A percentile compares a stretch with the other conserved stretches of the same genome.
Evolutionary conservation across 2,888 invertebrate species (phyloP).

Genomic region (Entomobrya multifasciata): DNA sequence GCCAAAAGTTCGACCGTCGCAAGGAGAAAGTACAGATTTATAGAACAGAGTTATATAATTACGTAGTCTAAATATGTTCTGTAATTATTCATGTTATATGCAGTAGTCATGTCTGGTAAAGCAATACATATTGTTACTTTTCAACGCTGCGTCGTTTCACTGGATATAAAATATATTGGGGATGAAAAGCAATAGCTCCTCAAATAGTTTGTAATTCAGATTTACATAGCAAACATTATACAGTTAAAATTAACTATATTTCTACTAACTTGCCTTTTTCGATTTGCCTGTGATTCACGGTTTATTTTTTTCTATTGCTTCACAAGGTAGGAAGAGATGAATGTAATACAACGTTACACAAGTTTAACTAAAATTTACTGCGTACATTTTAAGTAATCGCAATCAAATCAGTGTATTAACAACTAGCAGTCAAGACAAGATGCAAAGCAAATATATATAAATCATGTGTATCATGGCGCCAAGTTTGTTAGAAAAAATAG

Average conservation of each 20-base stretch:
- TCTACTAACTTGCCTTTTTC: slow-evolving; percentile 58
- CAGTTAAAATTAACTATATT: slow-evolving; percentile 4
- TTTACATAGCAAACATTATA: too few relatives aligned
- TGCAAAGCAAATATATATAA: not conserved
- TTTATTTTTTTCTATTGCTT: slow-evolving; percentile 8
- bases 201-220: too few relatives aligned
- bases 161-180: too few relatives aligned
- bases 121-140: not conserved
- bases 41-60: slow-evolving; percentile 42
- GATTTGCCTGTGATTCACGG: slow-evolving; percentile 65
- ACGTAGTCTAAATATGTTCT: not conserved
- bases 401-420: not conserved
- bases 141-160: too few relatives aligned
- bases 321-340: not conserved
- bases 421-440: slow-evolving; percentile 1
- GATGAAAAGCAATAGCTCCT: too few relatives aligned
- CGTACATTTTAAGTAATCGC: not conserved
- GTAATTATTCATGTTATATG: not conserved
- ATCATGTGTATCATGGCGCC: too few relatives aligned
- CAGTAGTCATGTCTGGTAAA: not conserved
- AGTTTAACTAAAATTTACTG: not conserved
- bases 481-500: too few relatives aligned
- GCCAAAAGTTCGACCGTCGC: slow-evolving; percentile 72
- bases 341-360: not conserved
- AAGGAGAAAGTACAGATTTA: slow-evolving; percentile 79